Evolutionary conservation across 2,888 invertebrate genomes (phyloP), one percentile per base, ranked within the genome.

Genomic region (Archips xylosteana): DNA sequence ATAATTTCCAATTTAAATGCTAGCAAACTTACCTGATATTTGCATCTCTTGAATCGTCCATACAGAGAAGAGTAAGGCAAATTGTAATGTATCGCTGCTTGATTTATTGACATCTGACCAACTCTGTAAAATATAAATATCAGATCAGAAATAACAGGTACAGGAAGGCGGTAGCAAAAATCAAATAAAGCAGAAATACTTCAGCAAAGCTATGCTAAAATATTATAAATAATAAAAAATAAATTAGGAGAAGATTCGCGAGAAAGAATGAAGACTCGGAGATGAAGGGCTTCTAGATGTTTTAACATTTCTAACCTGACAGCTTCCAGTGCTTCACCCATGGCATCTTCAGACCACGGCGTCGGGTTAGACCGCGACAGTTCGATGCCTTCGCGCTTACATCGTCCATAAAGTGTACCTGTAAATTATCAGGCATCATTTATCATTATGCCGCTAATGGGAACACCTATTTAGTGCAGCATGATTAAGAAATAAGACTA

Each of bases 21-120:
- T 23, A 13, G 15, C 23, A 61, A 23, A 12, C 62, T 68, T 49
- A 72, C 72, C 34, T 97, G 97, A 86, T 97, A 97, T 89, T 98
- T 98, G 85, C 97, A 97, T 67, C 98, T 95, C 89, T 98, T 98
- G 88, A 98, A 98, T 74, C 98, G 95, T 0, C 98, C 98, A 85
- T 98, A 98, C 42, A 98, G 94, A 4, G 98, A 98, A 13, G 98
- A 98, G 87, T 98, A 98, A 54, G 98, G 98, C 84, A 98, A 92
- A 91, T 98, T 98, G 91, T 96, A 98, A 87, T 98, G 98, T 81
- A 98, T 98, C 69, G 98, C 98, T 67, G 98, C 98, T 91, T 98
- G 98, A 91, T 98, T 98, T 83, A 98, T 98, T 76, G 98, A 98
- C 98, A 98, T 98, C 87, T 98, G 98, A 42, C 98, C 98, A 79